Evolutionary conservation across 2,113 vertebrate genomes (phyloP).

Genomic region (Dinomys branickii): DNA sequence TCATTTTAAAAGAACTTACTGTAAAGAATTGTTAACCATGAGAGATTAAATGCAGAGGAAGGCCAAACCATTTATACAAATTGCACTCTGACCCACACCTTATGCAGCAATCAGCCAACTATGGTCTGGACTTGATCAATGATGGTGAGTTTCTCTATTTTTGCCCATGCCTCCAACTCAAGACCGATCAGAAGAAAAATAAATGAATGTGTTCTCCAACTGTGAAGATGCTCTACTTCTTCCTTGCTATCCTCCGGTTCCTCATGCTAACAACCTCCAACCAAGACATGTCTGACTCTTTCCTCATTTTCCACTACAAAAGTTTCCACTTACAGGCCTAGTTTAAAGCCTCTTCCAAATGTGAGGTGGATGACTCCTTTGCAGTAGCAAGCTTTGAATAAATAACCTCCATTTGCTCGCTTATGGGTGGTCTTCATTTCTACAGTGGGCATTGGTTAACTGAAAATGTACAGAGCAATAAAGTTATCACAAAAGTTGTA

Average conservation of each 20-base stretch:
- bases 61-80: not conserved
- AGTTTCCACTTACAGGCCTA: not conserved
- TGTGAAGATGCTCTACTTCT: not conserved
- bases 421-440: not conserved
- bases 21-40: constrained; percentile 11
- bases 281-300: not conserved
- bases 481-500: not conserved
- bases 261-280: not conserved
- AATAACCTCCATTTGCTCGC: not conserved
- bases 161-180: constrained; percentile 9
- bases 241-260: not conserved
- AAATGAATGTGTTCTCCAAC: not conserved
- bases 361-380: not conserved
- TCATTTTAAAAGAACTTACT: constrained; percentile 14
- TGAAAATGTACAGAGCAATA: not conserved
- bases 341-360: not conserved
- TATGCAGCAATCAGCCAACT: not conserved
- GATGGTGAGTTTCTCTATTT: not conserved
- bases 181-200: not conserved
- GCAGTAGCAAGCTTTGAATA: not conserved
- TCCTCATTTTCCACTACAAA: not conserved
- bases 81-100: not conserved
- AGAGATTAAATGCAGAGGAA: not conserved
- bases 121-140: not conserved
- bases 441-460: not conserved